Evolutionary conservation across 2,113 vertebrate species (phyloP), one percentile per base, ranked within the genome.

Genomic region (Neogale vison): DNA sequence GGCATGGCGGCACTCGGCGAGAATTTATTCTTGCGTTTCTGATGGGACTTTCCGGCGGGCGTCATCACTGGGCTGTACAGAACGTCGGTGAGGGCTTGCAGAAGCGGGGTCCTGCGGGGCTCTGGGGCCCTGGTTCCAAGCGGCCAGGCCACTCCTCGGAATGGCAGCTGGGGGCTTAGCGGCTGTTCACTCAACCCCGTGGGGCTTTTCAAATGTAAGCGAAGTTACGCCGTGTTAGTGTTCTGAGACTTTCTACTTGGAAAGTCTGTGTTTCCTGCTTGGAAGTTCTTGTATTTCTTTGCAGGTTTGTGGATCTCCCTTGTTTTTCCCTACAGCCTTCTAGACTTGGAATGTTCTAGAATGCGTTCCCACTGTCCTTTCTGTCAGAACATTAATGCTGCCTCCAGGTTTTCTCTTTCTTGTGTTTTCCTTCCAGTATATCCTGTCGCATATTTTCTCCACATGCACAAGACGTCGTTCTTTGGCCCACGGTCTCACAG

Each of bases 21-120:
- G 23, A 47, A 2, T 57, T 17, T 55, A 23, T 47, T 83, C 57
- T 50, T 36, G 10, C 3, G 1, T 36, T 29, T 47, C 6, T 2
- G 26, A 29, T 31, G 67, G 71, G n/a, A 45, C 2, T 36, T 65
- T 29, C 13, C 31, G 9, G 1, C 0, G 31, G n/a, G 14, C 0
- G 47, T 23, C 50, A n/a, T 74, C 21, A 2, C 0, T 0, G 20
- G 45, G 45, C 4, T 0, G 1, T 11, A 2, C 3, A 34, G 57
- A 20, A n/a, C 23, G 0, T 26, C 11, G 26, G 10, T 14, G 20
- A 4, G n/a, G 26, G 55, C 12, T 11, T 20, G 18, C 77, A 0
- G 4, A 29, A 17, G 9, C 8, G 3, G 6, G 52, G 47, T 57
- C 15, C 31, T 1, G 45, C 11, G 3, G 82, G 57, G 39, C 20